These are phyloP conservation scores for Sitodiplosis mosellana DNA, from an alignment of 1,140 invertebrate genomes.

Conservation along the genomic window DNA sequence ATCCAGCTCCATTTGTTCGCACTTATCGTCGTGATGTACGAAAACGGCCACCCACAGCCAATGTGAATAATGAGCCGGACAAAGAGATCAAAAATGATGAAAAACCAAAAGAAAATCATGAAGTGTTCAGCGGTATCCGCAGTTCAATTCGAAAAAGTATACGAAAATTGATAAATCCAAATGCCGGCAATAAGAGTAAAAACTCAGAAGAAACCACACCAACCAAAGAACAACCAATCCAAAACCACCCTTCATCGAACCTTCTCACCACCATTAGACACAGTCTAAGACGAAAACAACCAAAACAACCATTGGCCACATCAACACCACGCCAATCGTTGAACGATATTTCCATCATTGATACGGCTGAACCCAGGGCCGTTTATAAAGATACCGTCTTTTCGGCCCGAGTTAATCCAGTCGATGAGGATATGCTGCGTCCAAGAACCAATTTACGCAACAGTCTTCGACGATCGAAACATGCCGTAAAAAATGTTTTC, in stretches of 20 bases:
- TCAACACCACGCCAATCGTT: neutral
- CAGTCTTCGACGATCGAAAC: constrained; percentile 18
- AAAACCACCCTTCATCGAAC: neutral
- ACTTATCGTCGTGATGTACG: constrained; percentile 11
- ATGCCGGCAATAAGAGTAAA: constrained; percentile 1
- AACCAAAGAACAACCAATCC: neutral
- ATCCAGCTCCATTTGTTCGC: constrained; percentile 18
- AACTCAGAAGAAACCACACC: neutral
- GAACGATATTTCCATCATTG: constrained; percentile 18
- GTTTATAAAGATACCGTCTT: constrained; percentile 16
- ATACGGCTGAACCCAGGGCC: constrained; percentile 14
- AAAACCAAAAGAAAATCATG: constrained; percentile 4
- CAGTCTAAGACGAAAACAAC: constrained; percentile 16
- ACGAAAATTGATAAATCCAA: constrained; percentile 17
- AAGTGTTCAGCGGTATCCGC: constrained; percentile 6
- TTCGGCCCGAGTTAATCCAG: constrained; percentile 12
- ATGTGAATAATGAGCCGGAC: constrained; percentile 2
- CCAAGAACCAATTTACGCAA: constrained; percentile 19
- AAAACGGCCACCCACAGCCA: constrained; percentile 8
- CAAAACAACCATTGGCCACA: constrained; percentile 4
- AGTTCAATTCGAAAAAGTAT: constrained; percentile 20
- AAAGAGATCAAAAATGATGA: constrained; percentile 5
- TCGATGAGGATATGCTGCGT: constrained; percentile 17
- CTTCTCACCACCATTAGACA: constrained; percentile 12
- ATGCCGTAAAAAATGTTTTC: constrained; percentile 13